phyloP scores from a whole-genome alignment of 2,113 vertebrate species.

The Myiozetetes cayanensis region DNA sequence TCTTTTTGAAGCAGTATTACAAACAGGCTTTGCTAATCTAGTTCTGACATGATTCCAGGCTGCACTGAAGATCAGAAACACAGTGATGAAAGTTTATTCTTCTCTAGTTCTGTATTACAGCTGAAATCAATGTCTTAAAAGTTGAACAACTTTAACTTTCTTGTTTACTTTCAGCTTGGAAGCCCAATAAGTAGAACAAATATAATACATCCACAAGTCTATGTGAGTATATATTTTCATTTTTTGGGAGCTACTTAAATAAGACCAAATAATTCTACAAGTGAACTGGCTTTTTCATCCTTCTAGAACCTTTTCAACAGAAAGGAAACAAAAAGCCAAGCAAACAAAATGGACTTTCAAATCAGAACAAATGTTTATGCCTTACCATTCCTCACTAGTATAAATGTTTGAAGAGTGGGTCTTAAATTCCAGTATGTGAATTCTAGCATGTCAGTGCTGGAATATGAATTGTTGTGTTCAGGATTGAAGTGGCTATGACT shows the following conservation, averaged over 20 bases:
- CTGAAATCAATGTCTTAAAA: background rate
- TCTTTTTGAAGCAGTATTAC: background rate
- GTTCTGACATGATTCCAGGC: background rate
- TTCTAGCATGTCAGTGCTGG: background rate
- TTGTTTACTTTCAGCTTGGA: slow-evolving; percentile 82
- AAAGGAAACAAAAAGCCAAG: background rate
- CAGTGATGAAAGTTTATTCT: background rate
- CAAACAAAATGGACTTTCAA: background rate
- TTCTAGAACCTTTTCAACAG: background rate
- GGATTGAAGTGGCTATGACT: background rate
- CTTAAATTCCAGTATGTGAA: background rate
- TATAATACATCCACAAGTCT: slow-evolving; percentile 98
- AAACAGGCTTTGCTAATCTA: background rate
- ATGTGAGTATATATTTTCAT: slow-evolving; percentile 81
- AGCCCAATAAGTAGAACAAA: slow-evolving; percentile 94
- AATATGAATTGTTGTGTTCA: background rate
- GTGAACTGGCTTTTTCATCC: background rate
- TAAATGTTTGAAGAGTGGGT: background rate
- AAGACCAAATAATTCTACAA: background rate
- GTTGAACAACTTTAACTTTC: background rate
- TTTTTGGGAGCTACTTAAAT: background rate
- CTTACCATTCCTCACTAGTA: background rate
- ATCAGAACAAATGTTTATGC: background rate
- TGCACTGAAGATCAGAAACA: background rate
- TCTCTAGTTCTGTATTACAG: background rate